Evolutionary conservation across 1,140 invertebrate species (phyloP), one percentile per base, ranked within the genome.

Genomic region (Leptinotarsa defecta): DNA sequence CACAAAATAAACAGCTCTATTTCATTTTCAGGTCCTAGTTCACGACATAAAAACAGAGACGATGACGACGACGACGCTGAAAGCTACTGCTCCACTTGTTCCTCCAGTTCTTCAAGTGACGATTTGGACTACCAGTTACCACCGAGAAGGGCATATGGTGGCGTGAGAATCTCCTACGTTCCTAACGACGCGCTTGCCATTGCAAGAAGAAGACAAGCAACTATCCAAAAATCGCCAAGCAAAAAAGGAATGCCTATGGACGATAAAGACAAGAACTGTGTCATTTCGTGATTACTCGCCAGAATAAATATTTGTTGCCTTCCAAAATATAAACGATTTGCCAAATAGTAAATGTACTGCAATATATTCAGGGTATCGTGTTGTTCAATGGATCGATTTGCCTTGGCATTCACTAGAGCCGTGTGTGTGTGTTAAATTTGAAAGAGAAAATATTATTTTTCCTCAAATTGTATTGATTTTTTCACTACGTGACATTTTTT

Each of bases 151-250:
- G 93, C 94, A 15, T 96, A 95, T 83, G 94, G 94, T 48, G 94
- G 94, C 68, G 94, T 95, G 3, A 86, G 94, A 64, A 95, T 96
- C 77, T 95, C 94, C 13, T 96, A 96, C 86, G 94, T 96, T 75
- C 94, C 94, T 76, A 96, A 95, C 84, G 94, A 96, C 85, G 92
- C 94, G 0, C 87, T 96, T 19, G 94, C 94, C 15, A 93, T 92
- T 80, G 93, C 93, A 52, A 88, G 91, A 77, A 88, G 92, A 75
- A 88, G 92, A 67, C 87, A 91, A 75, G 81, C 88, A 82, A 77
- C 87, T 76, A 71, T 84, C 79, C 76, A 84, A 20, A 82, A 80
- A 71, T 81, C 82, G 8, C 77, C 83, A 5, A 80, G 81, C 27
- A 84, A 82, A 57, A 84, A 82, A 83, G 71, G 71, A 48, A 78